A percentile compares a stretch with the other conserved stretches of the same genome.
These are phyloP conservation scores for Leucopsar rothschildi DNA, from an alignment of 2,113 vertebrate genomes.

Conservation along the genomic window DNA sequence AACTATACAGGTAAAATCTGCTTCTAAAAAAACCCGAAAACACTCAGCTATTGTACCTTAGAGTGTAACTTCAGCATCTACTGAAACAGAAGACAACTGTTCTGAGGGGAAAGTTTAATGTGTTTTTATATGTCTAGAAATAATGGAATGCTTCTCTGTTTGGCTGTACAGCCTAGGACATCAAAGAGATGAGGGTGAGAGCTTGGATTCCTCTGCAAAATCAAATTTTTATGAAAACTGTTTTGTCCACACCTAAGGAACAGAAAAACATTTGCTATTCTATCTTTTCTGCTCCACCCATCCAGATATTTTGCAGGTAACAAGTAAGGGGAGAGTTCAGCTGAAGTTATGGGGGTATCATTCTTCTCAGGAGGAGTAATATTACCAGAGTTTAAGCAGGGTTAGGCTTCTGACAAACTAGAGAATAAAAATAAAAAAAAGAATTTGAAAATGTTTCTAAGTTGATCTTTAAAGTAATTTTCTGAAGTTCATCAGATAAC, in stretches of 20 bases:
- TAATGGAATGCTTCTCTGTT: background rate
- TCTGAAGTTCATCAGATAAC: background rate
- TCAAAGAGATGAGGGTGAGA: background rate
- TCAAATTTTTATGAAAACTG: background rate
- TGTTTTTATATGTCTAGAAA: background rate
- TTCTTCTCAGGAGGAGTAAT: background rate
- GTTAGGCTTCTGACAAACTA: background rate
- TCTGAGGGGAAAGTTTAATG: background rate
- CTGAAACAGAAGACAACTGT: background rate
- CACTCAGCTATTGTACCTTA: background rate
- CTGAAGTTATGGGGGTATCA: rapidly evolving
- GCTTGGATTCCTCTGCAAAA: background rate
- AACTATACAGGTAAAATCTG: background rate
- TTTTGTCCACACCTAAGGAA: background rate
- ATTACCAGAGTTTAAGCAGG: background rate
- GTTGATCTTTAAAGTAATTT: background rate
- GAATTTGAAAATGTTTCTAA: background rate
- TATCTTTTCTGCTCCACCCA: background rate
- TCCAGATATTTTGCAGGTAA: background rate
- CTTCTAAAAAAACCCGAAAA: background rate
- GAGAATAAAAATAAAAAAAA: background rate
- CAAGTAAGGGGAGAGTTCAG: background rate
- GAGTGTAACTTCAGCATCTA: background rate
- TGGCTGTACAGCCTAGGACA: background rate
- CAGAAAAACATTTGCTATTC: background rate